Evolutionary conservation across 1,140 invertebrate genomes (phyloP).

Genomic region (Brevipalpus yothersi): DNA sequence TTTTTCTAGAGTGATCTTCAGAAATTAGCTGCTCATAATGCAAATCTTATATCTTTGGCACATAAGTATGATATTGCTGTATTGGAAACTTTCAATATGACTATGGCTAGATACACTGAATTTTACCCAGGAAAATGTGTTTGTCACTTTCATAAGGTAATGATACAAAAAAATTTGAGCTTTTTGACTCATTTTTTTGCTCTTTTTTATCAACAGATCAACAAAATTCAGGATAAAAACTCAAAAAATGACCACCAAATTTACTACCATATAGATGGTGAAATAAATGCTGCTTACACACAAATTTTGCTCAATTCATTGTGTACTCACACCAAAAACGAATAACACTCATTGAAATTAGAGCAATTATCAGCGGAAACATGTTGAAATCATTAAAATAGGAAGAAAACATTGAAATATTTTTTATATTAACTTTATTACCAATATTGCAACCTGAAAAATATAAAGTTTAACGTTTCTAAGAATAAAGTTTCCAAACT

Average conservation of each 20-base stretch:
- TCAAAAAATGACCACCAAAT: background rate
- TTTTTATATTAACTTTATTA: no score
- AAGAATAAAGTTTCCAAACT: no score
- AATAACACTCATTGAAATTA: no score
- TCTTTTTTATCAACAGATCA: background rate
- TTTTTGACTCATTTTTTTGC: background rate
- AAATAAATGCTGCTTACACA: constrained; percentile 17
- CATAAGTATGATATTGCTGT: constrained; percentile 19
- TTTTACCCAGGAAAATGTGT: constrained; percentile 28
- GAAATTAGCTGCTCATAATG: constrained; percentile 19
- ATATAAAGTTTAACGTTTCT: no score
- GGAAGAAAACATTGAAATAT: no score
- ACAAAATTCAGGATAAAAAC: background rate
- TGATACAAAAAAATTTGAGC: background rate
- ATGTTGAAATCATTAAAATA: no score
- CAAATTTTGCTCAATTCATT: constrained; percentile 17
- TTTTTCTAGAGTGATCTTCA: constrained; percentile 19
- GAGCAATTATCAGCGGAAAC: no score
- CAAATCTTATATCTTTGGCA: constrained; percentile 19
- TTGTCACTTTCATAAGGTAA: constrained; percentile 29
- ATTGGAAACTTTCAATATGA: constrained; percentile 28
- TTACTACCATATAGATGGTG: constrained; percentile 13
- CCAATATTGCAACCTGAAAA: no score
- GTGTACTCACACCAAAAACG: constrained; percentile 4
- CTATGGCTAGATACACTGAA: constrained; percentile 24